Conservation (phyloP, 2,888 invertebrate genomes). For the Athalia rosae region DNA sequence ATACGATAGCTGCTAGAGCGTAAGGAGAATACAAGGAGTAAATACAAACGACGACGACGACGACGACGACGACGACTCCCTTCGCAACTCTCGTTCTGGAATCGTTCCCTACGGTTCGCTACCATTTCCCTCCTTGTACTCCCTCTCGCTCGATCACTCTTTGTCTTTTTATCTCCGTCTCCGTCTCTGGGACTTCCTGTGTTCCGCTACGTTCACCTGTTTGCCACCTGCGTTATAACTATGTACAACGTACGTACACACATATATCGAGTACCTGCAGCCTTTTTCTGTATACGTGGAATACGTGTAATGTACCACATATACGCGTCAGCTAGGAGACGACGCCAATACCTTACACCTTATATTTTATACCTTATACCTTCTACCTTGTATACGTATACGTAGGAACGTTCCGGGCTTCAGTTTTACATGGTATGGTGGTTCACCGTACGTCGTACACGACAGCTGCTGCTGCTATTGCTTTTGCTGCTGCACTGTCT, state of each 20-base stretch:
- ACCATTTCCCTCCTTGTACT: not conserved
- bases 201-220: slow-evolving; percentile 69
- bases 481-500: slow-evolving; percentile 17
- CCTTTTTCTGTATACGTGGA: too few species aligned
- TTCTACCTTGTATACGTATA: not conserved
- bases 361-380: not conserved
- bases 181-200: slow-evolving; percentile 68
- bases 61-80: slow-evolving; percentile 4
- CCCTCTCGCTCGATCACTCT: slow-evolving; percentile 45
- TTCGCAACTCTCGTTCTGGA: slow-evolving; percentile 24
- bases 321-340: not conserved
- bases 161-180: slow-evolving; percentile 44
- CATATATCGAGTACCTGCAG: not conserved
- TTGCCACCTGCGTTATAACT: slow-evolving; percentile 59
- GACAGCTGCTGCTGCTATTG: slow-evolving; percentile 23
- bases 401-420: slow-evolving; percentile 2
- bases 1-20: not conserved
- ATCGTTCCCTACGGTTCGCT: too few species aligned
- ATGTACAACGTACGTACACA: slow-evolving; percentile 44
- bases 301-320: slow-evolving; percentile 1
- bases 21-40: not conserved
- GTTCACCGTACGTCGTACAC: slow-evolving; percentile 23
- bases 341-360: not conserved
- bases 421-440: slow-evolving; percentile 29
- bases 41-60: not conserved